Conservation (phyloP, 2,888 invertebrate species). For the Thysanoteuthis rhombus region DNA sequence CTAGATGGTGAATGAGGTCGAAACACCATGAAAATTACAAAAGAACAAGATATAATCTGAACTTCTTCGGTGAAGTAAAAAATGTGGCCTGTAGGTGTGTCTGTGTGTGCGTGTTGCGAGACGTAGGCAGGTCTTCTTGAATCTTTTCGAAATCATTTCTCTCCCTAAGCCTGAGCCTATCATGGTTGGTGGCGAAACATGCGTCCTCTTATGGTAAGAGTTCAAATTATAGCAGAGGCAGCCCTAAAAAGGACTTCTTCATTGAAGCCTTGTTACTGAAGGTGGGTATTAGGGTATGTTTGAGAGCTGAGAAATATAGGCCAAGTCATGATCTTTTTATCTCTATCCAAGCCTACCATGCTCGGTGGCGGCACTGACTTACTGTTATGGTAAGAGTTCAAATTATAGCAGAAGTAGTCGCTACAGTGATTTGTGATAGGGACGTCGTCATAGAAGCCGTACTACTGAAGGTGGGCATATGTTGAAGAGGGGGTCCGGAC, state of each 20-base stretch:
- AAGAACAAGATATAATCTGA: no score
- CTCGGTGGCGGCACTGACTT: not conserved
- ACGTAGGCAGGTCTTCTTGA: not conserved
- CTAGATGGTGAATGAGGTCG: no score
- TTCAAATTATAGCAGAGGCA: not conserved
- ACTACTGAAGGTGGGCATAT: not conserved
- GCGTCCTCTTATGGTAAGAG: not conserved
- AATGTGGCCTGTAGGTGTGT: not conserved
- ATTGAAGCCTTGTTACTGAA: not conserved
- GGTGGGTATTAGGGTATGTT: not conserved
- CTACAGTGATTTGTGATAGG: no score
- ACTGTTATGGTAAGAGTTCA: conserved; percentile 12
- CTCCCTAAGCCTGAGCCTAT: no score
- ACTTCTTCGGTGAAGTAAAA: no score
- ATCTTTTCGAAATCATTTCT: not conserved
- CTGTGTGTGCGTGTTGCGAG: not conserved
- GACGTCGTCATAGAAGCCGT: not conserved
- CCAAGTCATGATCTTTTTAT: not conserved
- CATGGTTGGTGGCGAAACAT: not conserved
- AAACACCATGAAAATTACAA: no score
- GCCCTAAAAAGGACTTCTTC: not conserved
- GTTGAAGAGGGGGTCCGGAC: no score
- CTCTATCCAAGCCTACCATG: not conserved
- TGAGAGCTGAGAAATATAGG: not conserved
- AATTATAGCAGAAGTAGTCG: not conserved